These are phyloP conservation scores for Sturnira hondurensis DNA, from an alignment of 2,113 vertebrate genomes.

Conservation along the genomic window DNA sequence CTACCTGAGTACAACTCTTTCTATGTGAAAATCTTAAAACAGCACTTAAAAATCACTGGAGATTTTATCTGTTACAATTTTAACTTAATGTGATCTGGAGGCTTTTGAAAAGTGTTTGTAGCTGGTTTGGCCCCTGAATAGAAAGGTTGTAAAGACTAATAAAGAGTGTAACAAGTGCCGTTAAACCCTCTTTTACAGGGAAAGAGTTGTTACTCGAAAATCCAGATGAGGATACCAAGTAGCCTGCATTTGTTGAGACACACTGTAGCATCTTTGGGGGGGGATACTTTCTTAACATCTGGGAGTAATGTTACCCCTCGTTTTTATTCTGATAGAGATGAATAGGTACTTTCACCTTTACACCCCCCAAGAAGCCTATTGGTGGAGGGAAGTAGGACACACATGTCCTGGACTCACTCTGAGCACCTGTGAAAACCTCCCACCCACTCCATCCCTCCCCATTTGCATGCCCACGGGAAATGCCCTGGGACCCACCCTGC, in stretches of 20 bases:
- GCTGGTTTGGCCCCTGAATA: slow-evolving; percentile 5
- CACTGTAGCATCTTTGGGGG: background rate
- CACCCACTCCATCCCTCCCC: background rate
- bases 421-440: background rate
- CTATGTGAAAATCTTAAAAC: background rate
- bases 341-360: background rate
- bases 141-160: background rate
- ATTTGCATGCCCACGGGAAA: slow-evolving; percentile 58
- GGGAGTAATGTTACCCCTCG: background rate
- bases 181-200: background rate
- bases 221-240: background rate
- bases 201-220: slow-evolving; percentile 1
- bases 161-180: background rate
- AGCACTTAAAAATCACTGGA: background rate
- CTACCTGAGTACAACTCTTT: background rate
- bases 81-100: background rate
- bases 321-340: slow-evolving; percentile 33
- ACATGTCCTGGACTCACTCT: background rate
- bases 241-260: background rate
- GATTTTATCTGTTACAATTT: background rate
- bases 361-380: background rate
- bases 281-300: background rate
- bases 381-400: background rate
- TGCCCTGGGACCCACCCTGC: background rate
- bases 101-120: slow-evolving; percentile 16